A percentile compares a stretch with the other conserved stretches of the same genome.
These are phyloP conservation scores for Hoplodrina blanda DNA, from an alignment of 2,888 invertebrate genomes.

Conservation along the genomic window DNA sequence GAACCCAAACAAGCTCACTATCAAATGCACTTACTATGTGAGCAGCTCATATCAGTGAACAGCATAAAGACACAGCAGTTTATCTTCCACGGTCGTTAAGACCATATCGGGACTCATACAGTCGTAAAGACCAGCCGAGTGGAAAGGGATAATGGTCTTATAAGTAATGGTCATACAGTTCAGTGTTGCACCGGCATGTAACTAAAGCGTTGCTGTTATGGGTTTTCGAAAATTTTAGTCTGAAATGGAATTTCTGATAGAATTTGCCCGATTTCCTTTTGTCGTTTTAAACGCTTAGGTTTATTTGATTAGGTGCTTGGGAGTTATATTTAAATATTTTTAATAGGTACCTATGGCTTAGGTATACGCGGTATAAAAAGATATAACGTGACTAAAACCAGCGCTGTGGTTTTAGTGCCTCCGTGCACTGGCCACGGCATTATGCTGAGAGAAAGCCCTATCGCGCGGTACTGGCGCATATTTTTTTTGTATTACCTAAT, in stretches of 20 bases:
- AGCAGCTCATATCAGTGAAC: slow-evolving; percentile 40
- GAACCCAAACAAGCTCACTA: not conserved
- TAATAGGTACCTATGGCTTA: no score
- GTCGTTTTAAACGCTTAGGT: not conserved
- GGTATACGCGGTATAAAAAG: no score
- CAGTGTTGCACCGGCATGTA: slow-evolving; percentile 48
- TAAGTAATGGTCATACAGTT: slow-evolving; percentile 57
- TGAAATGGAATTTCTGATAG: slow-evolving; percentile 21
- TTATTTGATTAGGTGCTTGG: no score
- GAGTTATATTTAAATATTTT: no score
- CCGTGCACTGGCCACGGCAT: no score
- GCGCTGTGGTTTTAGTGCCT: no score
- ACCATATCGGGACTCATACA: slow-evolving; percentile 53
- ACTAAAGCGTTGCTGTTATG: slow-evolving; percentile 9
- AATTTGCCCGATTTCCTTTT: not conserved
- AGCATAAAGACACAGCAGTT: slow-evolving; percentile 48
- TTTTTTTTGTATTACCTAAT: no score
- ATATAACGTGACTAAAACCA: no score
- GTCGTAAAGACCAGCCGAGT: slow-evolving; percentile 56
- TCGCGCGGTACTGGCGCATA: no score
- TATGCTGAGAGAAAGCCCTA: no score
- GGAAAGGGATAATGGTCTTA: slow-evolving; percentile 61
- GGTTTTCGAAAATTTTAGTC: not conserved
- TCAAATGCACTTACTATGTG: slow-evolving; percentile 39
- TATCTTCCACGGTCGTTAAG: slow-evolving; percentile 52